Conservation (phyloP, 2,888 invertebrate species). For the Pyrrhia umbra region DNA sequence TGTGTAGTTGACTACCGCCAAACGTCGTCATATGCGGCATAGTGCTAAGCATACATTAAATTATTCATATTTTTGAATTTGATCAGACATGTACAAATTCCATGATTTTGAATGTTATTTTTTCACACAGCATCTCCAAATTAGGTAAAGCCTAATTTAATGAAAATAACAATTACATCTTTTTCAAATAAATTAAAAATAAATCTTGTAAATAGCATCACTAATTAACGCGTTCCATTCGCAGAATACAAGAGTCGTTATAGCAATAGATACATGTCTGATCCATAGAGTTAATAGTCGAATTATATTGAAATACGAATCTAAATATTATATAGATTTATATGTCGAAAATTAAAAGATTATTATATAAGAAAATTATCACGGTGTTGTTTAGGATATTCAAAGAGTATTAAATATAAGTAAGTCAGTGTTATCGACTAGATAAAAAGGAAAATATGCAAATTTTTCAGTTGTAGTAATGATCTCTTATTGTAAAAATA, state of each 20-base stretch:
- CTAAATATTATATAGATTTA: constrained; percentile 51
- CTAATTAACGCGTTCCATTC: background rate
- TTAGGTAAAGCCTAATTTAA: no score
- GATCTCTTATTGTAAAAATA: constrained; percentile 68
- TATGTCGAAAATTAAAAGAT: constrained; percentile 37
- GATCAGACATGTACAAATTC: constrained; percentile 44
- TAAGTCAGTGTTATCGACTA: constrained; percentile 53
- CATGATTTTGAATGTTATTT: background rate
- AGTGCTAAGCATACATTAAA: constrained; percentile 27
- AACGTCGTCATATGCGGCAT: constrained; percentile 50
- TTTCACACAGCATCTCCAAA: background rate
- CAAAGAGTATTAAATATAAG: constrained; percentile 61
- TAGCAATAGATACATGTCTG: constrained; percentile 46
- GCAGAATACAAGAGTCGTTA: background rate
- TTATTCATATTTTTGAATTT: constrained; percentile 19
- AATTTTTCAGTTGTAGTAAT: constrained; percentile 64
- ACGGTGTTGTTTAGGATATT: constrained; percentile 61
- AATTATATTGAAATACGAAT: constrained; percentile 59
- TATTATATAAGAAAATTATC: constrained; percentile 43
- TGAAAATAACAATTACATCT: no score
- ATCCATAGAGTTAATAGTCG: constrained; percentile 45
- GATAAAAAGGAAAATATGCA: constrained; percentile 54
- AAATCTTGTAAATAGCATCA: constrained; percentile 3
- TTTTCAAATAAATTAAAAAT: background rate
- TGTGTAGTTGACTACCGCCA: constrained; percentile 59